phyloP scores from a whole-genome alignment of 1,140 invertebrate genomes.

The Hetaerina americana region DNA sequence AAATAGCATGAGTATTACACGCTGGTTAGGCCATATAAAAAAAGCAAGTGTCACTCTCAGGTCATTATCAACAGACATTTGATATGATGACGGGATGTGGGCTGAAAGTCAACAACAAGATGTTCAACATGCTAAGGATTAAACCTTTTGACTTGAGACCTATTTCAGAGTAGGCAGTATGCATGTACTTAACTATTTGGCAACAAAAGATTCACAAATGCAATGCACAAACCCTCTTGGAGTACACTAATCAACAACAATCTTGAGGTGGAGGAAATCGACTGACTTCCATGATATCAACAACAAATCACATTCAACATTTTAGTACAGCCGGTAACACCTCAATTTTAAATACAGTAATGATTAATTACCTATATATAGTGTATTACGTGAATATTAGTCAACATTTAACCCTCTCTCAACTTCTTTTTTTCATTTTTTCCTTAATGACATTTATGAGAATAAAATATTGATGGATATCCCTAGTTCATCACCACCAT shows the following conservation, averaged over 20 bases:
- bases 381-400: not conserved
- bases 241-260: not conserved
- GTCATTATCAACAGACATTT: no score
- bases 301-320: not conserved
- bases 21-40: no score
- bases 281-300: not conserved
- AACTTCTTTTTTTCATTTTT: constrained; percentile 1
- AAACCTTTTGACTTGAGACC: not conserved
- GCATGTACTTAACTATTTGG: no score
- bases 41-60: no score
- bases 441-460: not conserved
- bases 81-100: no score
- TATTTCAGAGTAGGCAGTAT: not conserved
- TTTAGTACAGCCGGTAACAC: not conserved
- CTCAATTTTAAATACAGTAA: not conserved
- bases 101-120: not conserved
- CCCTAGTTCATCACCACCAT: not conserved
- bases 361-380: not conserved
- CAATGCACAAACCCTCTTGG: not conserved
- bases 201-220: not conserved
- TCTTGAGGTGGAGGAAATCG: not conserved
- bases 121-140: not conserved
- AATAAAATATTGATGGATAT: constrained; percentile 1
- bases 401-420: not conserved
- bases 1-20: not conserved